Base-by-base conservation (phyloP, 2,888 invertebrate genomes). In the Artemia sp. region DNA sequence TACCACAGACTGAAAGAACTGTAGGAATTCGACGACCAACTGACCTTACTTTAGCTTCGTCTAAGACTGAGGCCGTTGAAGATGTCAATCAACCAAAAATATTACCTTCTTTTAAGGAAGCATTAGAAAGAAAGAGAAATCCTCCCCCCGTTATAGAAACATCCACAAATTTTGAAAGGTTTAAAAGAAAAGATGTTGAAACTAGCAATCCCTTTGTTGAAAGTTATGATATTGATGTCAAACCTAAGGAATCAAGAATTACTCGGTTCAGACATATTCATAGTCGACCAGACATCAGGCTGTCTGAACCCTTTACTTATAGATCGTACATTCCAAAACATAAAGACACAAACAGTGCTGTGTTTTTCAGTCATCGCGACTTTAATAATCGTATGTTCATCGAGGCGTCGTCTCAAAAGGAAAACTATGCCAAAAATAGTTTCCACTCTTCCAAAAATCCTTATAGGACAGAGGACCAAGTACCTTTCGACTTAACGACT, bases 131-230 rank as follows among this genome's bases (percentile, higher is more conserved):
- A 58, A n/a, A 24, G 8, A 24, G 64, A n/a, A 58, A 58, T 19
- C n/a, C n/a, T 19, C 1, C 1, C 64, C 14, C 9, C 14, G 9
- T 24, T 10, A 10, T 58, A n/a, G 14, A n/a, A 10, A n/a, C 64
- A 58, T 58, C 64, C 64, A 24, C 24, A 19, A 58, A 58, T 9
- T 58, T 58, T 58, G 64, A 58, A 58, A n/a, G 64, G 11, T 58
- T 58, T 58, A 58, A 58, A 58, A n/a, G 64, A n/a, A 58, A 58
- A 58, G 64, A 58, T 24, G 64, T 10, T 8, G 14, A n/a, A 24
- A 58, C 64, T 1, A n/a, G 24, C 8, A 24, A 10, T 8, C 9
- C 64, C 2, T n/a, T 24, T 58, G 9, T 58, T 24, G 14, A 58
- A 9, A 10, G 9, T 19, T n/a, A 10, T n/a, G 64, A 58, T 19